Percentiles rank a stretch among this genome's conserved stretches.
phyloP scores from a whole-genome alignment of 2,797 vertebrate species.

The Periophthalmus magnuspinnatus region DNA sequence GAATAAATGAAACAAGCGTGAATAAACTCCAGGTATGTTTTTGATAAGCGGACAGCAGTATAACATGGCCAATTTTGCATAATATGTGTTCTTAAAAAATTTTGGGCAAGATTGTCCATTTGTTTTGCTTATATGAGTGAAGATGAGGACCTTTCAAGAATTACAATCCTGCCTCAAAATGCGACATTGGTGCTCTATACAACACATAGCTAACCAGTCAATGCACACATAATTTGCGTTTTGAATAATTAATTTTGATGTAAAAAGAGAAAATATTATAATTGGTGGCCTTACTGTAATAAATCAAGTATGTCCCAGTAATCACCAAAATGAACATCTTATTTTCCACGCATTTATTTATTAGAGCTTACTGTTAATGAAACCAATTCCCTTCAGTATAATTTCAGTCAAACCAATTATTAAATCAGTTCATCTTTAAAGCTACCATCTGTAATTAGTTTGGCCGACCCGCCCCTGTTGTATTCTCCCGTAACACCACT shows the following conservation, averaged over 20 bases:
- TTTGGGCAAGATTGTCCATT: neutral
- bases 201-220: slow-evolving; percentile 17
- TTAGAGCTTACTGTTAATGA: no score
- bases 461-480: no score
- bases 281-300: slow-evolving; percentile 1
- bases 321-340: neutral
- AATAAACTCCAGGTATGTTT: no score
- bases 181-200: slow-evolving; percentile 46
- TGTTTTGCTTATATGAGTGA: slow-evolving; percentile 1
- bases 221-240: neutral
- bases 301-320: neutral
- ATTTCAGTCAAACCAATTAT: no score
- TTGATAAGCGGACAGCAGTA: no score
- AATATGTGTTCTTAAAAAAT: slow-evolving; percentile 3
- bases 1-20: no score
- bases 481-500: no score
- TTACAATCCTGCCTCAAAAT: slow-evolving; percentile 19
- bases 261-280: slow-evolving; percentile 33
- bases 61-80: no score
- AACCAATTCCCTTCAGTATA: no score
- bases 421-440: no score
- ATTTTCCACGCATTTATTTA: no score
- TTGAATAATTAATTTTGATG: slow-evolving; percentile 31
- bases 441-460: no score
- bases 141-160: slow-evolving; percentile 4